Evolutionary conservation across 1,140 invertebrate species (phyloP).

Genomic region (Catajapyx aquilonaris): DNA sequence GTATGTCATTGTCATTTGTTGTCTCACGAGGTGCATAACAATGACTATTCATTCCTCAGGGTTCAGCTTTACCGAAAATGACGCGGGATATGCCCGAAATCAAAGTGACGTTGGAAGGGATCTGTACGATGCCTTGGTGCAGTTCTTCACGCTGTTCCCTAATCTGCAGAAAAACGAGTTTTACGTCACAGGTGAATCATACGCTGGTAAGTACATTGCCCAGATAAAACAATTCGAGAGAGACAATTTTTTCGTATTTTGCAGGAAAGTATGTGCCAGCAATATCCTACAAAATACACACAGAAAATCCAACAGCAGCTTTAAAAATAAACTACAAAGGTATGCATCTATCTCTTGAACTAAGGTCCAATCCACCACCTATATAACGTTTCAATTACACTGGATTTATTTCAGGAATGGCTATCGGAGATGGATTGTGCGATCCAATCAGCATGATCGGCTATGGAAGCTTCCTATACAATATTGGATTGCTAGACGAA

Average conservation of each 20-base stretch:
- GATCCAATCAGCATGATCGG: conserved; percentile 58
- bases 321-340: conserved; percentile 42
- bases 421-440: conserved; percentile 66
- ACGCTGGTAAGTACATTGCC: conserved; percentile 20
- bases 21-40: no score
- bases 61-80: conserved; percentile 6
- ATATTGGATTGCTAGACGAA: conserved; percentile 52
- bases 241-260: not conserved
- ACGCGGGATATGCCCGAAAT: conserved; percentile 8
- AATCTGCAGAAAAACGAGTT: conserved; percentile 12
- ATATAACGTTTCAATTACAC: conserved; percentile 4
- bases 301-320: conserved; percentile 34
- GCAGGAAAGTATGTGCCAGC: conserved; percentile 49
- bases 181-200: conserved; percentile 28
- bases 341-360: conserved; percentile 5
- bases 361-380: not conserved
- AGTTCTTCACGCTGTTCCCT: conserved; percentile 14
- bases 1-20: conserved; percentile 11
- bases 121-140: conserved; percentile 7
- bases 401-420: conserved; percentile 24
- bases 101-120: conserved; percentile 6
- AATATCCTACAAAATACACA: conserved; percentile 48
- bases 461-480: conserved; percentile 63
- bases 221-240: not conserved
- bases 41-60: no score